These are phyloP conservation scores for Myiopsitta monachus DNA, from an alignment of 2,113 vertebrate genomes.

Conservation along the genomic window DNA sequence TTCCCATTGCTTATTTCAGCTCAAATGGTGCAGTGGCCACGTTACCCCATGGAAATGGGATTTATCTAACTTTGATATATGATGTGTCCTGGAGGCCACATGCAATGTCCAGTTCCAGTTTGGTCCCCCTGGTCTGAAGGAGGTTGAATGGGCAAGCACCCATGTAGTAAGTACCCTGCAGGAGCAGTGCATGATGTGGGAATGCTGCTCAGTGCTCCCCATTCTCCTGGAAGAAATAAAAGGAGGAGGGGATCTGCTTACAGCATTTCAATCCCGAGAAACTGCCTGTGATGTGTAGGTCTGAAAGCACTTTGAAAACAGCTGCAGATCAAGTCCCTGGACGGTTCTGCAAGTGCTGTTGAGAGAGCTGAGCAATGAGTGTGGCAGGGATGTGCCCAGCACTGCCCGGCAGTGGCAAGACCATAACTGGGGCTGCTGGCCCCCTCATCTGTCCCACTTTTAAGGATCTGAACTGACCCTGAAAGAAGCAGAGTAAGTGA, in stretches of 20 bases:
- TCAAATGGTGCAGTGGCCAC: background rate
- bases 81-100: background rate
- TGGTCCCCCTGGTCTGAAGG: background rate
- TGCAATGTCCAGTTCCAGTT: background rate
- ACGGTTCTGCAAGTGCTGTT: background rate
- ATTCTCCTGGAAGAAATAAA: background rate
- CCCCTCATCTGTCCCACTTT: background rate
- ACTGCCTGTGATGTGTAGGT: background rate
- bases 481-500: background rate
- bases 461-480: background rate
- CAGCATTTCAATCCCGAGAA: background rate
- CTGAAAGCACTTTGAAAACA: background rate
- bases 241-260: background rate
- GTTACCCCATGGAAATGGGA: background rate
- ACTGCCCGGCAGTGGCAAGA: background rate
- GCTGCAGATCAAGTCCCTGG: background rate
- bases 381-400: background rate
- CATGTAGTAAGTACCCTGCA: background rate
- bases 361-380: background rate
- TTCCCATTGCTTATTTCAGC: background rate
- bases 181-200: background rate
- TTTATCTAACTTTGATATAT: background rate
- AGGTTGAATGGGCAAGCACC: background rate
- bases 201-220: background rate
- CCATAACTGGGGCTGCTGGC: background rate